These are phyloP conservation scores for Lasioglossum oenotherae DNA, from an alignment of 2,888 invertebrate species.

Conservation along the genomic window DNA sequence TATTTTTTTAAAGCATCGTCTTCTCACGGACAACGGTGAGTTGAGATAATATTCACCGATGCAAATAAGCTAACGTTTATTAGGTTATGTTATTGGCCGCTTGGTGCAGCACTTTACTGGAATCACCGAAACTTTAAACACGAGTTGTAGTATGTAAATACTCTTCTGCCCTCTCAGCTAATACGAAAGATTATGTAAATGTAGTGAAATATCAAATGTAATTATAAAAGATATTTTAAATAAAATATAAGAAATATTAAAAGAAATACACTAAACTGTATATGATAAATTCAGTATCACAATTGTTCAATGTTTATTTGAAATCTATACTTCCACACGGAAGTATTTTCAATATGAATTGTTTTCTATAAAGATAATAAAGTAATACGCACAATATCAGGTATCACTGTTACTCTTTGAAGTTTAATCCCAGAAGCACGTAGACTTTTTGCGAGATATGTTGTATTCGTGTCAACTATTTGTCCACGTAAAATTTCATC, in stretches of 20 bases:
- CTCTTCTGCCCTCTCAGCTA: background rate
- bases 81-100: background rate
- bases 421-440: slow-evolving; percentile 73
- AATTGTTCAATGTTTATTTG: background rate
- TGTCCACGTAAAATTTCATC: slow-evolving; percentile 90
- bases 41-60: background rate
- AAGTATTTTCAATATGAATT: background rate
- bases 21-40: background rate
- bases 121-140: background rate
- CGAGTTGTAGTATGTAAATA: background rate
- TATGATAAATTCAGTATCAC: background rate
- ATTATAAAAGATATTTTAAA: background rate
- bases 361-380: slow-evolving; percentile 18
- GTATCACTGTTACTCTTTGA: slow-evolving; percentile 83
- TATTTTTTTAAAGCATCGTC: background rate
- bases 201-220: slow-evolving; percentile 43
- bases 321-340: background rate
- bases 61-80: background rate
- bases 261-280: background rate
- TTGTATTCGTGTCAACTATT: slow-evolving; percentile 87
- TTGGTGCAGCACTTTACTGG: background rate
- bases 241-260: background rate
- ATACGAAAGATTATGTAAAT: slow-evolving; percentile 50
- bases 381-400: slow-evolving; percentile 84
- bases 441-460: slow-evolving; percentile 78